phyloP scores from a whole-genome alignment of 1,140 invertebrate genomes.

The Pogonus chalceus region DNA sequence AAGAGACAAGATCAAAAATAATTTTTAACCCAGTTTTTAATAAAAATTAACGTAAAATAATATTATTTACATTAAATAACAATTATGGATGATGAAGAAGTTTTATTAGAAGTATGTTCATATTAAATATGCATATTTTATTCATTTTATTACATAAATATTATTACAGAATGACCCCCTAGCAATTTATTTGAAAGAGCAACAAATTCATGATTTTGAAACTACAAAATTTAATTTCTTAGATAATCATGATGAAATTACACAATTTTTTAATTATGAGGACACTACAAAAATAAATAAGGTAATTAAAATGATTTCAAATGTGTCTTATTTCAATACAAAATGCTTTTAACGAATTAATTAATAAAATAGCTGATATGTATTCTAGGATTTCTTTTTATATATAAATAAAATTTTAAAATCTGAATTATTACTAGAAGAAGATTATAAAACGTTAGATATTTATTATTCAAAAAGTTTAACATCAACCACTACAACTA shows the following conservation, averaged over 20 bases:
- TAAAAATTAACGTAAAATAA: background rate
- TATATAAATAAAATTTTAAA: background rate
- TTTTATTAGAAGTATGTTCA: background rate
- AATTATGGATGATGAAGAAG: background rate
- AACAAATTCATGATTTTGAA: background rate
- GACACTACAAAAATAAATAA: background rate
- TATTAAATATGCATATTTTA: background rate
- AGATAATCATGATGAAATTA: background rate
- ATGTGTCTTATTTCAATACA: background rate
- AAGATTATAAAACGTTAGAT: background rate
- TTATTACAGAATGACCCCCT: slow-evolving; percentile 1
- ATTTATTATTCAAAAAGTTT: too few relatives aligned
- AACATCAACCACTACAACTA: background rate
- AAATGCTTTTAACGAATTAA: background rate
- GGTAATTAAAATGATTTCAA: background rate
- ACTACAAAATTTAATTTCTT: background rate
- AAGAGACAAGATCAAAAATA: too few relatives aligned
- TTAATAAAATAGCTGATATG: background rate
- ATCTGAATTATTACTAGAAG: background rate
- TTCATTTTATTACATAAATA: background rate
- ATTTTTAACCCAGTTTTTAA: too few relatives aligned
- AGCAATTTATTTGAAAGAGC: background rate
- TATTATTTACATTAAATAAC: background rate
- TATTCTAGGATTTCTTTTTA: background rate
- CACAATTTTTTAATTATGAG: background rate